Base-by-base conservation (phyloP, 2,888 invertebrate species). In the Philereme vetulata region DNA sequence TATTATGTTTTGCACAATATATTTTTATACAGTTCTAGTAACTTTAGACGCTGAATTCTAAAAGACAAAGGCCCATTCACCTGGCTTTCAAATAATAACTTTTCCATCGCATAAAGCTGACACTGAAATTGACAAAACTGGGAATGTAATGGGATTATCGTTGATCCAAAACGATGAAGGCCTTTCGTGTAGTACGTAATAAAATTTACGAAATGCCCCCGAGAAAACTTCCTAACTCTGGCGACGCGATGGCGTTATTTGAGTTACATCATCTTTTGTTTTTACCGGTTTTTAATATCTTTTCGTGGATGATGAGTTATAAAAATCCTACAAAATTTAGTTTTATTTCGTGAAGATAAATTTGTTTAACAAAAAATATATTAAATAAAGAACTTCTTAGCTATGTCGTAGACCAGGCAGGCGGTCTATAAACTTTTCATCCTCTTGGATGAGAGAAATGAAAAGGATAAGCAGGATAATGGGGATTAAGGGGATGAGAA, bases 121-220 rank as follows among this genome's bases (percentile, higher is more conserved):
- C 77, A 78, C 80, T 80, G 74, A 80, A 85, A 86, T 83, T 80
- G 81, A 77, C 77, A 71, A 80, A 85, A 84, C 84, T 84, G 81
- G 80, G 79, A 84, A 84, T 81, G 80, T 84, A 86, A 87, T 85
- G 76, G 81, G 79, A 84, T 86, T 85, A 86, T 82, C 83, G 81
- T 77, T 85, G 85, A 88, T 85, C 85, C 82, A 81, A 82, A 84
- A 82, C 82, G 84, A 82, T 80, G 82, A 77, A 78, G 75, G 80
- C 78, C 77, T 79, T 75, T 78, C 76, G 75, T 81, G 78, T 80
- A 80, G 71, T 71, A 78, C 70, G 77, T 81, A 82, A 85, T 85
- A 85, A 80, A 84, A 84, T 84, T 82, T 80, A 74, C 74, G 77
- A 77, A 84, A 82, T 76, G 75, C 72, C 69, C 67, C 65, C 67